A percentile compares a stretch with the other conserved stretches of the same genome.
phyloP scores from a whole-genome alignment of 2,888 invertebrate genomes.

The Gari tellinella region DNA sequence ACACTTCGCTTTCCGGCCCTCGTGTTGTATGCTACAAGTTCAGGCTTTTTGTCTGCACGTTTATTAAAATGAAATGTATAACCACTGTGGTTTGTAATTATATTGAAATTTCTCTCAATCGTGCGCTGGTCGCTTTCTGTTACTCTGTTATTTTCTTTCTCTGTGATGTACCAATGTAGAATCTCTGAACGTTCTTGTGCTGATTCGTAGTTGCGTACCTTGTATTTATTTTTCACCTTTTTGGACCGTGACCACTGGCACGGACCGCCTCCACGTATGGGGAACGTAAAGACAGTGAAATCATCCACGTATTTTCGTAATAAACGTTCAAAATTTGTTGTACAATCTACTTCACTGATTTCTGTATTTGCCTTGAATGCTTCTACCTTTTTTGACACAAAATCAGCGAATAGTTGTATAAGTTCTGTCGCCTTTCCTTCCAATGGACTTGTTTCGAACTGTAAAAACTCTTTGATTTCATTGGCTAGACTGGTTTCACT shows the following conservation, averaged over 20 bases:
- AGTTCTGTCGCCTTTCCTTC: neutral
- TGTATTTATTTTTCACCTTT: too few species aligned
- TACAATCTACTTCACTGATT: neutral
- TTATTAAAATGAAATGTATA: neutral
- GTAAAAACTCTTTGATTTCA: neutral
- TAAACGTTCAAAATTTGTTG: too few species aligned
- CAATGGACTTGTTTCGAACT: neutral
- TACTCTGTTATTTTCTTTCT: neutral
- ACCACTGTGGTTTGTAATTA: constrained; percentile 10
- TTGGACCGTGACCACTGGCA: too few species aligned
- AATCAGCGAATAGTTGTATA: neutral
- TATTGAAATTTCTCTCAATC: neutral
- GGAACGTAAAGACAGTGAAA: too few species aligned
- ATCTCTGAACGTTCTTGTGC: too few species aligned
- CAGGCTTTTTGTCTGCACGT: neutral
- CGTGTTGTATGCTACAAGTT: neutral
- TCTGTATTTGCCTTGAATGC: neutral
- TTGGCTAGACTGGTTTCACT: neutral
- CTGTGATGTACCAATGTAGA: neutral
- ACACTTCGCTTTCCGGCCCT: neutral
- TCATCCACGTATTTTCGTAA: too few species aligned
- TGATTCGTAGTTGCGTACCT: too few species aligned
- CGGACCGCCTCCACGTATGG: too few species aligned
- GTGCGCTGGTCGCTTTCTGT: neutral
- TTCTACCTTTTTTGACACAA: neutral